phyloP scores from a whole-genome alignment of 2,113 vertebrate genomes.

The Phocoena sinus region DNA sequence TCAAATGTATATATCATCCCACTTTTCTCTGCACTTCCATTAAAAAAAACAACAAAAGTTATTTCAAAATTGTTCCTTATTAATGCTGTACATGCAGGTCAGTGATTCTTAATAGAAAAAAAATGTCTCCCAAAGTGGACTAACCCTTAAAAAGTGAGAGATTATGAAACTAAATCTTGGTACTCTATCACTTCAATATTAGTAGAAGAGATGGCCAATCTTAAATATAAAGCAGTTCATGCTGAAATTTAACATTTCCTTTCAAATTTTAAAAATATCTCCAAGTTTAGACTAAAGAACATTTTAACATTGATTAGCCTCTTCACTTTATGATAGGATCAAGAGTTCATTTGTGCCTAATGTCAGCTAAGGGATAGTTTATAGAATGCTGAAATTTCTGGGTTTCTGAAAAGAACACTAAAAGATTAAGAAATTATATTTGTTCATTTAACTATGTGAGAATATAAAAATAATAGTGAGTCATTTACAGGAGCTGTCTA shows the following conservation, averaged over 20 bases:
- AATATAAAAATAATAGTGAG: conserved; percentile 57
- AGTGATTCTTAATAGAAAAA: not conserved
- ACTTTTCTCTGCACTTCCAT: not conserved
- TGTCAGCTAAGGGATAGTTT: not conserved
- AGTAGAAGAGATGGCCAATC: not conserved
- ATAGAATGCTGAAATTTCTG: not conserved
- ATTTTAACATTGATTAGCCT: not conserved
- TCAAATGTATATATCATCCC: conserved; percentile 1
- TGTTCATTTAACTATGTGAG: not conserved
- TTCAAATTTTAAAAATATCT: not conserved
- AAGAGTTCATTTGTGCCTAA: not conserved
- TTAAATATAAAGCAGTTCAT: conserved; percentile 14
- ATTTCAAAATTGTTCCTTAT: conserved; percentile 10
- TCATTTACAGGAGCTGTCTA: conserved; percentile 64
- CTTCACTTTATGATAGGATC: not conserved
- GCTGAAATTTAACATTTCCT: conserved; percentile 33
- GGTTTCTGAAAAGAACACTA: not conserved
- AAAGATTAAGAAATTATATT: not conserved
- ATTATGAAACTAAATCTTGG: not conserved
- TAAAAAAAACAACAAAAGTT: conserved; percentile 26
- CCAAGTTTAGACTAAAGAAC: conserved; percentile 13
- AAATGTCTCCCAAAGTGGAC: not conserved
- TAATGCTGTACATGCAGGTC: not conserved
- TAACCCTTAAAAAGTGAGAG: not conserved
- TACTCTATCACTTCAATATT: not conserved